Base-by-base conservation (phyloP, 1,140 invertebrate species). In the Brachionus rubens region DNA sequence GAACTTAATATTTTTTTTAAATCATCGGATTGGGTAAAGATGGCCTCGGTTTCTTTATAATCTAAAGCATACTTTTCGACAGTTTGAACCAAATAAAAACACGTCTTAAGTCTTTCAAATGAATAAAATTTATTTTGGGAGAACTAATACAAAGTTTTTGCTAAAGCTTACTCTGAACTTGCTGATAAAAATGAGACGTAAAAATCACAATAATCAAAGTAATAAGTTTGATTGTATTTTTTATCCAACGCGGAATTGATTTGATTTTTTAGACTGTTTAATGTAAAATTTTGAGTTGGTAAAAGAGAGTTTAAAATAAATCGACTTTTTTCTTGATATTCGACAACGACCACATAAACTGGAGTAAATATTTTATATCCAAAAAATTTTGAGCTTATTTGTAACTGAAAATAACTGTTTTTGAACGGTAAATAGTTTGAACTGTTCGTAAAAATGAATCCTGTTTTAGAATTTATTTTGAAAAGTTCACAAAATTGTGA, bases 401-500 rank as follows among this genome's bases (percentile, higher is more conserved):
- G 48, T 4, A 72, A 46, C 16, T 19, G 14, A 41, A 72, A 72
- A 48, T 72, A 72, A 52, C 30, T 54, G 0, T 24, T 40, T 4
- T 16, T 21, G 30, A 54, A 72, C 12, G 46, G 24, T 21, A 26
- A 7, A 41, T 72, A 72, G 16, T 72, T 54, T 6, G 68, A 72
- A 21, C 21, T 50, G 33, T 72, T 72, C 10, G 68, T 52, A 6
- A 19, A 72, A 36, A 72, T 50, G 7, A 72, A 5, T 10, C 68
- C 68, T 50, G 5, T 50, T 36, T 72, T 24, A 10, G 14, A 30
- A 54, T 72, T 16, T 10, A 72, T n/a, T 30, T 30, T 50, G 47
- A 65, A 65, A 19, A 46, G 24, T 21, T 65, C 59, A 41, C 59
- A 65, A 65, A 65, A 65, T 24, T 65, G 59, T 3, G 21, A 19